Percentiles rank a stretch among this genome's conserved stretches.
phyloP scores from a whole-genome alignment of 2,888 invertebrate genomes.

The Stenichneumon culpator region DNA sequence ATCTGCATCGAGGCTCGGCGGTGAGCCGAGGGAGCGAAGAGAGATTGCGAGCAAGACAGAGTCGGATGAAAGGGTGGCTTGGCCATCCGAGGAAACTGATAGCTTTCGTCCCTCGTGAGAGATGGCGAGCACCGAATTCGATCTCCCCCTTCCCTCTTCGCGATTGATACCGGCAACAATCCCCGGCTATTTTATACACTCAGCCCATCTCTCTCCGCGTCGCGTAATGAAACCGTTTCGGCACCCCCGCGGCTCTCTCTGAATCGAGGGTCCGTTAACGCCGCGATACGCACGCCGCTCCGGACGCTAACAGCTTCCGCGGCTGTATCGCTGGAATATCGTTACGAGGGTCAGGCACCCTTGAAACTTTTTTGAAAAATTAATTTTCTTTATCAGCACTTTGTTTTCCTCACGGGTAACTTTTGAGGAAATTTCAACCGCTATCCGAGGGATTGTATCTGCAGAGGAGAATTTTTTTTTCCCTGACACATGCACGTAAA shows the following conservation, averaged over 20 bases:
- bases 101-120: constrained; percentile 74
- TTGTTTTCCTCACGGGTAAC: too few relatives aligned
- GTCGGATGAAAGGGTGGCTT: constrained; percentile 37
- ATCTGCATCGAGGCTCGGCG: neutral
- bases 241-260: constrained; percentile 77
- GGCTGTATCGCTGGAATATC: neutral
- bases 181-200: constrained; percentile 76
- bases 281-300: neutral
- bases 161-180: constrained; percentile 75
- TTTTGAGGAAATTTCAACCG: too few relatives aligned
- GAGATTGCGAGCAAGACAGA: constrained; percentile 13
- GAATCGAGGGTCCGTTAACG: neutral
- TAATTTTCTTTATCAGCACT: too few relatives aligned
- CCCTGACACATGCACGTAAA: too few relatives aligned
- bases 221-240: constrained; percentile 84
- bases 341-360: neutral
- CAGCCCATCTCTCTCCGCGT: constrained; percentile 78
- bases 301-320: neutral
- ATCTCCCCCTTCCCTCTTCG: constrained; percentile 74
- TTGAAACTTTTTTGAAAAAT: too few relatives aligned
- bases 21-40: neutral
- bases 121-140: constrained; percentile 79
- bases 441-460: too few relatives aligned
- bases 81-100: constrained; percentile 45
- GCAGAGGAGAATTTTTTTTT: too few relatives aligned